Percentiles rank a stretch among this genome's conserved stretches.
Conservation (phyloP, 2,113 vertebrate species). For the Heliornis fulica region DNA sequence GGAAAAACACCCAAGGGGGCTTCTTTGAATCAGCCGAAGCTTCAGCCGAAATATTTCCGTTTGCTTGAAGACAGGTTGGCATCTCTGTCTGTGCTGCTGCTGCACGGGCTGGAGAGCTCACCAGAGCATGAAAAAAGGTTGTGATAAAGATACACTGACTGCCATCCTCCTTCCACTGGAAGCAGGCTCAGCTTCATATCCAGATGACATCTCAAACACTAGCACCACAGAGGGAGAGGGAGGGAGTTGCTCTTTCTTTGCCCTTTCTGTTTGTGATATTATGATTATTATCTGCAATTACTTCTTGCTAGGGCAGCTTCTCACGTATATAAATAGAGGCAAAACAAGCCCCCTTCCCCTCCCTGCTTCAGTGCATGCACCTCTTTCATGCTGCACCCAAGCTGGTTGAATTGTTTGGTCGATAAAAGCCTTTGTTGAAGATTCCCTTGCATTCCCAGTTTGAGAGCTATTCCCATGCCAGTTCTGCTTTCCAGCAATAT, state of each 20-base stretch:
- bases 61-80: slow-evolving; percentile 42
- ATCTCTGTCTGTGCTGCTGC: slow-evolving; percentile 29
- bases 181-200: slow-evolving; percentile 1
- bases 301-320: neutral
- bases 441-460: slow-evolving; percentile 7
- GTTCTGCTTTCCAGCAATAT: slow-evolving; percentile 59
- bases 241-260: neutral
- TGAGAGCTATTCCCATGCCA: slow-evolving; percentile 35
- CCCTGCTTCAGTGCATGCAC: neutral
- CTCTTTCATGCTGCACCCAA: neutral
- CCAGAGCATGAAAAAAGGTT: slow-evolving; percentile 58
- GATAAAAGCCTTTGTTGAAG: slow-evolving; percentile 38
- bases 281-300: slow-evolving; percentile 24
- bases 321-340: neutral
- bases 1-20: neutral
- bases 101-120: neutral
- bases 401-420: neutral
- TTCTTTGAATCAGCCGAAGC: neutral
- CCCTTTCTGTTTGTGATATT: neutral
- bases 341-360: neutral
- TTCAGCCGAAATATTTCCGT: neutral
- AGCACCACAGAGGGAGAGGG: neutral
- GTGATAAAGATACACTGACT: slow-evolving; percentile 63
- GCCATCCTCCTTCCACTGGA: slow-evolving; percentile 36
- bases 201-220: slow-evolving; percentile 18